phyloP scores from a whole-genome alignment of 1,140 invertebrate genomes.

The Pseudomyrmex concolor region DNA sequence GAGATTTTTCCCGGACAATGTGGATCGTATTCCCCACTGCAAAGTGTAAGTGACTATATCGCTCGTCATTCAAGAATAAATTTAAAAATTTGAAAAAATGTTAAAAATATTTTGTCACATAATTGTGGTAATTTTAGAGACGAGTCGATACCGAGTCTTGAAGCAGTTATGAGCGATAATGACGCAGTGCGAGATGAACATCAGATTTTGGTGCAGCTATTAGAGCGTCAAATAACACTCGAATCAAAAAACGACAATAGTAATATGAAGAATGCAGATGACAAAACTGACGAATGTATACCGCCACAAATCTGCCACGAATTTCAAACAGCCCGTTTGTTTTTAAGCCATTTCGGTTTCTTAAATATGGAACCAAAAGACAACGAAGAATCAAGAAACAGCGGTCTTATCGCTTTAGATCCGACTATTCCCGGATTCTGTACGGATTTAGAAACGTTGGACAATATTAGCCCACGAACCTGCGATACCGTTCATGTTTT shows the following conservation, averaged over 20 bases:
- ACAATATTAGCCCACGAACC: constrained; percentile 93
- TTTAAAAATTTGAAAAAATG: neutral
- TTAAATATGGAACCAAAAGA: constrained; percentile 91
- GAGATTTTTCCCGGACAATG: constrained; percentile 93
- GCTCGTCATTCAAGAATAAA: no score
- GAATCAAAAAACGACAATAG: constrained; percentile 86
- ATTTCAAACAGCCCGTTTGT: constrained; percentile 96
- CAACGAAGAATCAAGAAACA: constrained; percentile 85
- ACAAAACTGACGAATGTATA: constrained; percentile 89
- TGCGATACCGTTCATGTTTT: constrained; percentile 97
- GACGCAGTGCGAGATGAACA: constrained; percentile 85
- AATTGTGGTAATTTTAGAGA: constrained; percentile 86
- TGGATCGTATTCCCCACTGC: constrained; percentile 92
- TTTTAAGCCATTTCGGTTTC: constrained; percentile 97
- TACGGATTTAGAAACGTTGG: constrained; percentile 90
- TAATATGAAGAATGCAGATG: constrained; percentile 84
- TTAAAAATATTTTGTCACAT: neutral
- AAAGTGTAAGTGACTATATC: constrained; percentile 88
- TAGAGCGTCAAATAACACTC: constrained; percentile 82
- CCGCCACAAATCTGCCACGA: constrained; percentile 94
- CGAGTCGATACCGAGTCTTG: constrained; percentile 92
- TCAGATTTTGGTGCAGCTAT: constrained; percentile 77
- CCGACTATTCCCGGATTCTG: constrained; percentile 90
- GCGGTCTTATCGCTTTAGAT: constrained; percentile 91
- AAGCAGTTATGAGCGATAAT: constrained; percentile 88